Evolutionary conservation across 2,888 invertebrate species (phyloP).

Genomic region (Salpingus planirostris): DNA sequence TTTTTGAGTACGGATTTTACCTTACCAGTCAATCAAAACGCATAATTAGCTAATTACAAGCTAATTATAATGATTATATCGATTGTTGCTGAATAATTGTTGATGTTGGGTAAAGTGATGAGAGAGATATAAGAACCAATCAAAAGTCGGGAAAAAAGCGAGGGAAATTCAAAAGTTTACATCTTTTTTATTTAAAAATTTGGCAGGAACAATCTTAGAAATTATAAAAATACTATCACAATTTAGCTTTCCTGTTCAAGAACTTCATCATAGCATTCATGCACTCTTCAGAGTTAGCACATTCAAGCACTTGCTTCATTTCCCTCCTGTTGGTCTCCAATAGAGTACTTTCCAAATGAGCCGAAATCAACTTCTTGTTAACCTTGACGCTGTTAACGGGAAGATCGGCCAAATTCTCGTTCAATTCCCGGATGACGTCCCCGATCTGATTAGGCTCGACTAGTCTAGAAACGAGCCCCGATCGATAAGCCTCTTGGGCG

Average conservation of each 20-base stretch:
- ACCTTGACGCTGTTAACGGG: constrained; percentile 52
- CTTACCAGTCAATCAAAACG: too few relatives aligned
- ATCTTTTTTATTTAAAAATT: constrained; percentile 11
- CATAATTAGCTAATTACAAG: too few relatives aligned
- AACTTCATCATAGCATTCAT: constrained; percentile 51
- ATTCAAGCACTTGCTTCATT: constrained; percentile 52
- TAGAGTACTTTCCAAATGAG: constrained; percentile 51
- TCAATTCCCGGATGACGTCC: constrained; percentile 47
- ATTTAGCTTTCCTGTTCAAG: constrained; percentile 37
- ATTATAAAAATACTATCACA: constrained; percentile 21
- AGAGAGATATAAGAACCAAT: too few relatives aligned
- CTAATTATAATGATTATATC: too few relatives aligned
- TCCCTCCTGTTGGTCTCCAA: constrained; percentile 61
- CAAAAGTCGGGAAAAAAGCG: too few relatives aligned
- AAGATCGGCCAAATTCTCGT: constrained; percentile 46
- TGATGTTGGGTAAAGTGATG: too few relatives aligned
- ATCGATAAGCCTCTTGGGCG: constrained; percentile 67
- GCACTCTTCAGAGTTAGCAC: constrained; percentile 60
- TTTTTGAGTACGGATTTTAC: too few relatives aligned
- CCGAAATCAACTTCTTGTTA: constrained; percentile 63
- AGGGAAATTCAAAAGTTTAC: too few relatives aligned
- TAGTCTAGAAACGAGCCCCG: constrained; percentile 71
- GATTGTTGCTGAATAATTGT: too few relatives aligned
- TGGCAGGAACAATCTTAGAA: constrained; percentile 9
- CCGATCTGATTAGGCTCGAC: constrained; percentile 57